Base-by-base conservation (phyloP, 2,113 vertebrate genomes). In the Ciconia maguari region DNA sequence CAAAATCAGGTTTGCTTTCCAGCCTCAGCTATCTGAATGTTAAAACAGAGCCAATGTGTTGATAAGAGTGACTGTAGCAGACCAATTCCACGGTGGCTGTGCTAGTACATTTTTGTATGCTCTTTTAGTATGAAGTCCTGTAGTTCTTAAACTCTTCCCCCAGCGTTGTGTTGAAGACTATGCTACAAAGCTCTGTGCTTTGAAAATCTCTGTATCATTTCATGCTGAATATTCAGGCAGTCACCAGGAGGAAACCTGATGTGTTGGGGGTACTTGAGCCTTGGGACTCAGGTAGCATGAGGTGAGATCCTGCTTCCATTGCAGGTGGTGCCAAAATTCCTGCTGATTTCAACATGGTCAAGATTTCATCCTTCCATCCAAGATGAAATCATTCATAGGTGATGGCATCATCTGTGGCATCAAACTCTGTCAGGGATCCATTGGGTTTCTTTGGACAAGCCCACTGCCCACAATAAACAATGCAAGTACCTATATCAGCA, bases 1-100 rank as follows among this genome's bases (percentile, higher is more conserved):
- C 79, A 95, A 76, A 91, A 95, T 27, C 6, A 27, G 51, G n/a
- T 48, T 64, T 52, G 21, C 38, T 92, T 96, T 96, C 76, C 94
- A 84, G 10, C 29, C 18, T 75, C 13, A 1, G 9, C 87, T 92
- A 46, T 66, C 75, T 80, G 87, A 71, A 79, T 86, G 68, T 90
- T 94, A 80, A 97, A 93, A 42, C 24, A 61, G 81, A 94, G 65
- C 16, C 51, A 49, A 57, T 34, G 16, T 65, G 30, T 82, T 87
- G 71, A 68, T 64, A 85, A 68, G 71, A 52, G 38, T 72, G 19
- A 41, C 34, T 92, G 51, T 44, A 83, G 36, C 62, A 87, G 51
- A 52, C 16, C 74, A 86, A 8, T 86, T 89, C 83, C 80, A 83
- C 48, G 27, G 66, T 70, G 30, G 18, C 41, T 25, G 44, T 48